phyloP scores from a whole-genome alignment of 2,113 vertebrate species.

The Odocoileus hemionus region DNA sequence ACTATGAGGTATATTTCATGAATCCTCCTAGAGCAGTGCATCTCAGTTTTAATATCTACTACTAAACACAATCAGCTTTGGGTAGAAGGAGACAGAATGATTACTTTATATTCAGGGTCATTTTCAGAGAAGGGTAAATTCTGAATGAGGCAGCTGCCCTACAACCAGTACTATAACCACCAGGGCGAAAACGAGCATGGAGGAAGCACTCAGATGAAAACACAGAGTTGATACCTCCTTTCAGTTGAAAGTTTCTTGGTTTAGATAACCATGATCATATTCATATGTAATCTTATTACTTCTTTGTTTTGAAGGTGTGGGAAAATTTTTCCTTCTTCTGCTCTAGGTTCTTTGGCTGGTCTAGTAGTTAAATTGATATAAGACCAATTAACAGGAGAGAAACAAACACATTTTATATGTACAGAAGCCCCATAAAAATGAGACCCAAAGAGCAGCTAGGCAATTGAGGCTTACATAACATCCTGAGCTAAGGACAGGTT shows the following conservation, averaged over 20 bases:
- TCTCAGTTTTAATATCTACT: background rate
- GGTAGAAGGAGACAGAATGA: background rate
- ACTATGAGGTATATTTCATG: background rate
- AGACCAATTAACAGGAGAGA: background rate
- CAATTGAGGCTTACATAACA: background rate
- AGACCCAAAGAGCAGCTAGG: background rate
- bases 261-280: background rate
- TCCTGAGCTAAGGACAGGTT: background rate
- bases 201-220: background rate
- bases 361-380: background rate
- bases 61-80: background rate
- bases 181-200: background rate
- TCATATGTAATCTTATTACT: background rate
- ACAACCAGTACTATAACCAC: background rate
- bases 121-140: slow-evolving; percentile 1
- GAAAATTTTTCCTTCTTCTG: background rate
- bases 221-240: background rate
- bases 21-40: background rate
- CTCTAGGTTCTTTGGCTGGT: background rate
- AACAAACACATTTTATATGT: background rate
- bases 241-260: background rate
- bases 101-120: background rate
- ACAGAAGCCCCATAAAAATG: background rate
- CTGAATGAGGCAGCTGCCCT: background rate
- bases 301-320: background rate